phyloP scores from a whole-genome alignment of 2,113 vertebrate genomes.

The Ariopsis seemanni region DNA sequence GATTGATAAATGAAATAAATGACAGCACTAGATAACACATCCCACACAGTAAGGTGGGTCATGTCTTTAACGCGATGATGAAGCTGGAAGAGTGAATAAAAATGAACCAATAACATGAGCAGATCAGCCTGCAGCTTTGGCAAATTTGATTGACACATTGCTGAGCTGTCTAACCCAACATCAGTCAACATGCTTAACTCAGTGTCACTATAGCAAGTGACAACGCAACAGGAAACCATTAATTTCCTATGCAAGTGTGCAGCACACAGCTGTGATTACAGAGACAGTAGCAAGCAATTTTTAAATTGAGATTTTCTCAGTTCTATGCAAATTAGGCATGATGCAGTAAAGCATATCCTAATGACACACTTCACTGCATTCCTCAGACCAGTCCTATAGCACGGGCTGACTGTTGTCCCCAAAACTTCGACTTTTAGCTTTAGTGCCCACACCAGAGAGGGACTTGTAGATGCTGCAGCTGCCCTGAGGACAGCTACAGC shows the following conservation, averaged over 20 bases:
- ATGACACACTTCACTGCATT: background rate
- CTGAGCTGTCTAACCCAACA: slow-evolving; percentile 14
- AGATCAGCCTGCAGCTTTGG: background rate
- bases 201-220: background rate
- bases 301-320: slow-evolving; percentile 1
- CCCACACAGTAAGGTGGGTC: background rate
- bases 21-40: background rate
- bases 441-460: background rate
- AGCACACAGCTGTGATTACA: background rate
- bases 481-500: too few relatives aligned
- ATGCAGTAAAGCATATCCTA: background rate
- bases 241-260: background rate
- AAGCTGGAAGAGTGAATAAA: background rate
- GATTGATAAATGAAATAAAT: background rate
- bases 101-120: background rate
- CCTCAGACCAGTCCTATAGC: background rate
- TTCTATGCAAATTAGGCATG: background rate
- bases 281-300: background rate
- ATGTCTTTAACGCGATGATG: background rate
- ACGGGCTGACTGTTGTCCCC: background rate
- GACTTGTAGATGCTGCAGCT: too few relatives aligned
- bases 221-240: slow-evolving; percentile 17
- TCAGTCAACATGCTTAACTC: background rate
- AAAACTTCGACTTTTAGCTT: background rate
- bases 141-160: slow-evolving; percentile 3